phyloP scores from a whole-genome alignment of 2,113 vertebrate genomes.

The Myotis yumanensis region DNA sequence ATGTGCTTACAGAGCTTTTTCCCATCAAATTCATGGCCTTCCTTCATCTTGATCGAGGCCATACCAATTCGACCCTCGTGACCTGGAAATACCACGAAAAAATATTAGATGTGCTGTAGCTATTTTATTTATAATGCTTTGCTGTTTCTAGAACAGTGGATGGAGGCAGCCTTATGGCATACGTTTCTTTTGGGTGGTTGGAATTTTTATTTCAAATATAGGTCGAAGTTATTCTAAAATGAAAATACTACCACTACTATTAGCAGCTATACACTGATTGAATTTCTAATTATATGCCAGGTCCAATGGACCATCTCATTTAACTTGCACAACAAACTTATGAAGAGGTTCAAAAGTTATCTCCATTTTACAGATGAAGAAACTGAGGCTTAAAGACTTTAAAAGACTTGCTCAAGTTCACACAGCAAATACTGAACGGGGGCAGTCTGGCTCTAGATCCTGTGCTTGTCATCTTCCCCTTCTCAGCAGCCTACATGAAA shows the following conservation, averaged over 20 bases:
- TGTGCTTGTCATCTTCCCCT: not conserved
- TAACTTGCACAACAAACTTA: not conserved
- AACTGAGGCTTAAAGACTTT: not conserved
- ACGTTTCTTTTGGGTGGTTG: not conserved
- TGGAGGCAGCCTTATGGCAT: not conserved
- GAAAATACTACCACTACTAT: not conserved
- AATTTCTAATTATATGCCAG: not conserved
- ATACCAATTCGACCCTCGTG: slow-evolving; percentile 92
- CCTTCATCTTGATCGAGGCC: slow-evolving; percentile 87
- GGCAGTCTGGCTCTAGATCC: not conserved
- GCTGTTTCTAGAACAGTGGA: not conserved
- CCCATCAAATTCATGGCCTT: slow-evolving; percentile 86
- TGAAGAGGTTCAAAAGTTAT: not conserved
- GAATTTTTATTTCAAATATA: slow-evolving; percentile 19
- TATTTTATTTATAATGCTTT: not conserved
- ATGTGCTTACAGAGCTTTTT: slow-evolving; percentile 84
- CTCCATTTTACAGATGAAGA: slow-evolving; percentile 2
- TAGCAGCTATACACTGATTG: not conserved
- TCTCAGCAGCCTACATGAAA: not conserved
- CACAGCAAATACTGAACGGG: not conserved
- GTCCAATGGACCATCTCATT: not conserved
- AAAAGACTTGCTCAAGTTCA: not conserved
- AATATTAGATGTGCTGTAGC: not conserved
- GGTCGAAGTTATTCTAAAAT: not conserved
- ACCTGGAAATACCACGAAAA: slow-evolving; percentile 80